Percentiles rank a stretch among this genome's conserved stretches.
These are phyloP conservation scores for Notiomystis cincta DNA, from an alignment of 2,113 vertebrate species.

Conservation along the genomic window DNA sequence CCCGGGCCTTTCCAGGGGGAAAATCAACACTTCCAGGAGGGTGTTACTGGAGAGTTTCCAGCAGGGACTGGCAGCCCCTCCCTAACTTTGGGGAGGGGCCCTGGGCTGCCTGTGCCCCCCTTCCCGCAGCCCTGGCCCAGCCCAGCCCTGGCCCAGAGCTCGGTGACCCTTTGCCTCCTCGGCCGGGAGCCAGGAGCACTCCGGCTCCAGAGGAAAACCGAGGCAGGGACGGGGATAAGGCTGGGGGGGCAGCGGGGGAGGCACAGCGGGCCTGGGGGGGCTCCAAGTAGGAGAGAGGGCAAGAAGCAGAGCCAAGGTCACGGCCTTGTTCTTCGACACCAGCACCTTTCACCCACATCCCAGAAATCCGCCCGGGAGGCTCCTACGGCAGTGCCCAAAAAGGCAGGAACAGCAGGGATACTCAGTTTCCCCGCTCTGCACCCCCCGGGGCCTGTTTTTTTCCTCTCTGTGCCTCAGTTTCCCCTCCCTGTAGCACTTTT, in stretches of 20 bases:
- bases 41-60: neutral
- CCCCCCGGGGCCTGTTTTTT: fast-evolving
- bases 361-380: neutral
- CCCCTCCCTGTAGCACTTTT: neutral
- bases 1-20: neutral
- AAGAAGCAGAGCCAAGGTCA: neutral
- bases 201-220: neutral
- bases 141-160: neutral
- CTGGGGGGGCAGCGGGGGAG: neutral
- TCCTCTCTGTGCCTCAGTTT: neutral
- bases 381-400: neutral
- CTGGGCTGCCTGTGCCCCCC: too few relatives aligned
- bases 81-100: neutral
- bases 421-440: neutral
- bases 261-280: neutral
- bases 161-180: neutral
- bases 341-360: neutral
- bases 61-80: too few relatives aligned
- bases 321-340: neutral
- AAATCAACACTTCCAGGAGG: neutral
- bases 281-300: neutral
- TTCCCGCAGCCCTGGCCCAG: neutral
- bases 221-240: fast-evolving
- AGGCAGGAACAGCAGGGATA: neutral
- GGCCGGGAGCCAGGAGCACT: neutral